phyloP scores from a whole-genome alignment of 1,140 invertebrate genomes.

The Zeugodacus cucurbitae region DNA sequence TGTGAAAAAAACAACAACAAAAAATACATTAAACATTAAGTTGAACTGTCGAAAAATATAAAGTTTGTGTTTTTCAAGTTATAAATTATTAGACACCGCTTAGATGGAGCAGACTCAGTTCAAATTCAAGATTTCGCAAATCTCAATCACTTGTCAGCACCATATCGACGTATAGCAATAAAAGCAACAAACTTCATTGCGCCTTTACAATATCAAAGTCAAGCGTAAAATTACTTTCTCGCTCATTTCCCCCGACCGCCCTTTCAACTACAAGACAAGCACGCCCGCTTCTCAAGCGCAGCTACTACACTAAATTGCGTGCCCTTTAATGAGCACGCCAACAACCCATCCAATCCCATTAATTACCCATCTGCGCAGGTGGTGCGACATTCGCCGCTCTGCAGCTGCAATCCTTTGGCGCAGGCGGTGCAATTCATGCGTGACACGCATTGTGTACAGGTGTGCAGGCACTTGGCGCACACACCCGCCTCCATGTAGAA shows the following conservation, averaged over 20 bases:
- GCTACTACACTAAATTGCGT: background rate
- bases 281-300: background rate
- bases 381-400: constrained; percentile 81
- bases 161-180: background rate
- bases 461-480: constrained; percentile 81
- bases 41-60: background rate
- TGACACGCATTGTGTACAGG: constrained; percentile 80
- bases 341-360: background rate
- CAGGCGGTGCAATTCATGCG: constrained; percentile 83
- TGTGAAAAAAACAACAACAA: background rate
- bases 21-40: background rate
- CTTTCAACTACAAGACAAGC: background rate
- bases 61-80: background rate
- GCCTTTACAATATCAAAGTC: background rate
- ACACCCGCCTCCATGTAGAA: constrained; percentile 76
- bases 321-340: background rate
- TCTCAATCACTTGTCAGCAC: background rate
- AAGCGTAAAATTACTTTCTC: background rate
- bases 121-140: no score
- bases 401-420: constrained; percentile 76
- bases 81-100: background rate
- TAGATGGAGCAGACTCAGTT: no score
- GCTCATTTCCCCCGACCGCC: background rate
- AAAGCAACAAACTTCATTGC: background rate
- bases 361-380: constrained; percentile 75